Conservation (phyloP, 2,113 vertebrate genomes). For the Sisor rabdophorus region DNA sequence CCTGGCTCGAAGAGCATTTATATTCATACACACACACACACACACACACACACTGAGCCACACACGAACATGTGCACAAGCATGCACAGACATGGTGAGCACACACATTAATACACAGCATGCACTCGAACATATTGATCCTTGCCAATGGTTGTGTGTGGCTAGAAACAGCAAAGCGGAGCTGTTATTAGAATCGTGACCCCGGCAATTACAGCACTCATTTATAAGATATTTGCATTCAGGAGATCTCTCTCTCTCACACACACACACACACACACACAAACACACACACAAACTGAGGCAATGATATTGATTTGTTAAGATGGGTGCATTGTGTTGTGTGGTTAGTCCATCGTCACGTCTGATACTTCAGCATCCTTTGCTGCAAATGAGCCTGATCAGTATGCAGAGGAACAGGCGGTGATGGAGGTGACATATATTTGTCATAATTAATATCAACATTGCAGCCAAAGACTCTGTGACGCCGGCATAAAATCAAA, state of each 20-base stretch:
- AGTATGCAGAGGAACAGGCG: conserved; percentile 28
- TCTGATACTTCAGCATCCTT: conserved; percentile 9
- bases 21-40: conserved; percentile 49
- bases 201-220: conserved; percentile 10
- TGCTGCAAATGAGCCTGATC: conserved; percentile 28
- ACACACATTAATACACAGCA: conserved; percentile 29
- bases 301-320: conserved; percentile 21
- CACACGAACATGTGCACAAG: conserved; percentile 34
- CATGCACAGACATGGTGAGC: conserved; percentile 27
- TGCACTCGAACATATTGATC: conserved; percentile 30
- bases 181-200: conserved; percentile 19
- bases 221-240: conserved; percentile 33
- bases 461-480: conserved; percentile 26
- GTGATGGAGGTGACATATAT: conserved; percentile 28
- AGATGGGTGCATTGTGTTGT: conserved; percentile 2
- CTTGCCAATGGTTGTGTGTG: conserved; percentile 9
- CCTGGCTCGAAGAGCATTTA: conserved; percentile 52
- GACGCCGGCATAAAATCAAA: conserved; percentile 28
- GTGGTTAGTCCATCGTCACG: conserved; percentile 6
- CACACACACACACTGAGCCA: conserved; percentile 29
- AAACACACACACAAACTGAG: neutral
- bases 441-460: conserved; percentile 42
- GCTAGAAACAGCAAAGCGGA: conserved; percentile 15
- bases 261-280: neutral
- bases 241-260: neutral